Evolutionary conservation across 2,888 invertebrate species (phyloP), one percentile per base, ranked within the genome.

Genomic region (Andricus curvator): DNA sequence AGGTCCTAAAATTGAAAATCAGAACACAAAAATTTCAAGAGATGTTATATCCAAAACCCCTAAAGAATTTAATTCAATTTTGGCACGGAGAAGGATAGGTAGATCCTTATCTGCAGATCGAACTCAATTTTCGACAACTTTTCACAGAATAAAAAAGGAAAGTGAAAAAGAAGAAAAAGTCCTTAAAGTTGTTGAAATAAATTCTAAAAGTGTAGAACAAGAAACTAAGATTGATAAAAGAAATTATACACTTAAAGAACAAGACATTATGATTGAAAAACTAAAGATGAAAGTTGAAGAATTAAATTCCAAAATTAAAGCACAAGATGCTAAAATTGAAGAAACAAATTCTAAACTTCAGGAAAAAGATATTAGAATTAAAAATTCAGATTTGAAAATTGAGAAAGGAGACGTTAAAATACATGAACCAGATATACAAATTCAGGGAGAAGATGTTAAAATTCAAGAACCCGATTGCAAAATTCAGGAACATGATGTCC

Each of bases 51-150:
- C n/a, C 4, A 56, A n/a, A n/a, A 56, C 9, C 9, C n/a, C n/a
- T n/a, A 25, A 44, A 70, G 48, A 25, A 29, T 70, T 20, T 20
- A 48, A 51, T 70, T 33, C 20, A 51, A 70, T 29, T 15, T 25
- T 17, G 20, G 2, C 9, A 48, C n/a, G 51, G 20, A 20, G 51
- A 29, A 70, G 20, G 20, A 29, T 20, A 48, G 25, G 0, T 17
- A 70, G 51, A 25, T 70, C 70, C 6, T 70, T 70, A 70, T 70
- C 51, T 20, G 70, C 17, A 48, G 70, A 70, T 51, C 70, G 29
- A 70, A 48, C 25, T 29, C 25, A 15, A 17, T 44, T 68, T 68
- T 51, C 51, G 4, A 15, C 20, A 25, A 48, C 48, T 70, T 70
- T 44, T 48, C 68, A 48, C 20, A 29, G 29, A 8, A 29, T 25